Base-by-base conservation (phyloP, 2,797 vertebrate genomes). In the Syngnathus rostellatus region DNA sequence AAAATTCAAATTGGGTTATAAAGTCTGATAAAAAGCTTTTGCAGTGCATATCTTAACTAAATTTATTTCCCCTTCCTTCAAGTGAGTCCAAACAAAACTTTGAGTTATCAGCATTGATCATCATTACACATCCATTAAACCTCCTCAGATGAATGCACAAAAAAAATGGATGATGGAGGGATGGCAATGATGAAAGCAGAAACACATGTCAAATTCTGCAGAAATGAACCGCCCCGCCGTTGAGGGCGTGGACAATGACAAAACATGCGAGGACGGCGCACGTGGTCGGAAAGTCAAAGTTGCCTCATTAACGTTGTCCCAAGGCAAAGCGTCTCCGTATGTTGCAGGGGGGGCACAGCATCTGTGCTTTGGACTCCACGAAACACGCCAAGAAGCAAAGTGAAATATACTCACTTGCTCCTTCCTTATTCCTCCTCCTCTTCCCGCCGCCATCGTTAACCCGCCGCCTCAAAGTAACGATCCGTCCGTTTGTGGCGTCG, bases 341-440 rank as follows among this genome's bases (percentile, higher is more conserved):
- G 86, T 83, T 77, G 65, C 74, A 65, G 58, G 37, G 39, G 38
- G 19, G 38, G 8, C 19, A 2, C 60, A 45, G 72, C 81, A 81
- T 80, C 74, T 81, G 81, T 70, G 73, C 63, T 31, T 64, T n/a
- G 46, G 62, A 46, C 60, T 39, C n/a, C 40, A 48, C 6, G 8
- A 31, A 16, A 39, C 31, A 39, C 48, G 10, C 8, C 46, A 64
- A 38, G 48, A 55, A 53, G 7, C 19, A 55, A 41, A 37, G 51
- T 3, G 21, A 12, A 8, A 40, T 72, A 67, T 89, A 91, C 89
- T 91, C 83, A 90, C 89, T 85, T 81, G 68, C 66, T 72, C 73
- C 72, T 67, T 78, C 45, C 21, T 64, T 9, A 14, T 23, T 31
- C 61, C 45, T 55, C 62, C 11, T 25, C 41, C 61, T 67, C 72